phyloP scores from a whole-genome alignment of 2,113 vertebrate genomes.

The Corydoras maculifer region DNA sequence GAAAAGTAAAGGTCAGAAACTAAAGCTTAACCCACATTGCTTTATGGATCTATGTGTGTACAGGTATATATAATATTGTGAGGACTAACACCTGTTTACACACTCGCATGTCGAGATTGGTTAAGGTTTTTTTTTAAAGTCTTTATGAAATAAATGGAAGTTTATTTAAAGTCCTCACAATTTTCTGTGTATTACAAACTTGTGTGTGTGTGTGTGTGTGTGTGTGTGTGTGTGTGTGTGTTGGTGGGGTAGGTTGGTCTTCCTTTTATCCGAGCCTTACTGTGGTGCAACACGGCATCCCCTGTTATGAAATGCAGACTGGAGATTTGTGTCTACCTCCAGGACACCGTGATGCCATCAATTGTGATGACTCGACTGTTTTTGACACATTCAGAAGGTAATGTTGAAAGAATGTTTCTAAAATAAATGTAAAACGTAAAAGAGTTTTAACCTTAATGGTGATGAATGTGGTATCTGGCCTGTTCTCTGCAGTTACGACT shows the following conservation, averaged over 20 bases:
- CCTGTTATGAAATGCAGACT: slow-evolving; percentile 94
- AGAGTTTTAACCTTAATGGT: not conserved
- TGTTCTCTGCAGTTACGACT: slow-evolving; percentile 78
- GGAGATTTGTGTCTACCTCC: slow-evolving; percentile 96
- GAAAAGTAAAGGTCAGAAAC: slow-evolving; percentile 87
- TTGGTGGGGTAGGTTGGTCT: slow-evolving; percentile 77
- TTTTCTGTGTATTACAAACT: too few species aligned
- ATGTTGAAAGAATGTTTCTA: not conserved
- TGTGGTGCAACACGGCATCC: slow-evolving; percentile 97
- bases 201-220: too few species aligned
- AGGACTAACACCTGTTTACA: too few species aligned
- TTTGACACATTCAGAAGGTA: slow-evolving; percentile 99
- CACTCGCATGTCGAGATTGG: too few species aligned
- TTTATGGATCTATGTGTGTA: not conserved
- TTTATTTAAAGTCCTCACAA: too few species aligned
- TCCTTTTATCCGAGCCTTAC: slow-evolving; percentile 98
- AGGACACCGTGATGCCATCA: slow-evolving; percentile 96
- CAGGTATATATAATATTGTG: too few species aligned
- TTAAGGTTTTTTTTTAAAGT: too few species aligned
- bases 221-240: slow-evolving; percentile 15
- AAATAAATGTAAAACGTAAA: not conserved
- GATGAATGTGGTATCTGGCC: not conserved
- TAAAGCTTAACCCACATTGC: not conserved
- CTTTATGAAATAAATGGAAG: too few species aligned
- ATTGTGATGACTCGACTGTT: slow-evolving; percentile 97